Base-by-base conservation (phyloP, 2,797 vertebrate genomes). In the Labeo calbasu region DNA sequence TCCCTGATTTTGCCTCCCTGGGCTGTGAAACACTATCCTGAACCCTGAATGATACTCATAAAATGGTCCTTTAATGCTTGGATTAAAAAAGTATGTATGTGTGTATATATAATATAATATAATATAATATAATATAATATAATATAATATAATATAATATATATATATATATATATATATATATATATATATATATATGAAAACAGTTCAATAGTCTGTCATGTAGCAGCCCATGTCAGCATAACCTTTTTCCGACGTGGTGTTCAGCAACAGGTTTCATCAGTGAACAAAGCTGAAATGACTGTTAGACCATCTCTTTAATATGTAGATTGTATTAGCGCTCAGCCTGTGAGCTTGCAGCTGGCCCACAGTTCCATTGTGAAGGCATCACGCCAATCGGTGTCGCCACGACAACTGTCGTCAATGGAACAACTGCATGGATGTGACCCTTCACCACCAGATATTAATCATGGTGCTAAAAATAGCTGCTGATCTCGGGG, bases 401-500 rank as follows among this genome's bases (percentile, higher is more conserved):
- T 90, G 89, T 95, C 91, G 86, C 93, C 92, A 93, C 94, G 90
- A 94, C 91, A 91, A 95, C 94, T 68, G 90, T 93, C 91, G 92
- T 94, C 94, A 94, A 94, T 95, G 92, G 92, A 95, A 92, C 94
- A 94, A 94, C 93, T 94, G 92, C 92, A 53, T 75, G 92, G 92
- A 94, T 94, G 91, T 94, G 94, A 95, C 94, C 94, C 88, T 91
- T 91, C 93, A 93, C 93, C 93, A 92, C 92, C 92, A 94, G 92
- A 95, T 94, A 95, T 95, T 95, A 95, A 95, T 96, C 95, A 95
- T 92, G 88, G 80, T 80, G 70, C 93, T 95, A 95, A 93, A 94
- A 94, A 95, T 95, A 96, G 92, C 86, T 83, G 85, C 69, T 85
- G 88, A 91, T 91, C 90, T 90, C 89, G 91, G 87, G 92, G 92